A percentile compares a stretch with the other conserved stretches of the same genome.
Conservation (phyloP, 1,140 invertebrate genomes). For the Achroia grisella region DNA sequence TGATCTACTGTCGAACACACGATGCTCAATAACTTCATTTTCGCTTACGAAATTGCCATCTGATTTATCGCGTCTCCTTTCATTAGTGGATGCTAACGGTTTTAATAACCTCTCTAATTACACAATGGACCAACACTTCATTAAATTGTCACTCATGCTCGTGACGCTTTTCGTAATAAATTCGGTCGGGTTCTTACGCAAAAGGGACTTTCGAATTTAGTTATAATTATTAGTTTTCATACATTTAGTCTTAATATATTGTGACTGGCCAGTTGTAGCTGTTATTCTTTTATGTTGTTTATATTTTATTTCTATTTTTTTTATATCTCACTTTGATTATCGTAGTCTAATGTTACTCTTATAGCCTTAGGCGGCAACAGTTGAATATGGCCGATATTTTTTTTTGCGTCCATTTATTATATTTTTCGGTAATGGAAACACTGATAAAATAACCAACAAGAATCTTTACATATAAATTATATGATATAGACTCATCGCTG, state of each 20-base stretch:
- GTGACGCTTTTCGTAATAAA: constrained; percentile 27
- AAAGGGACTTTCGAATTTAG: constrained; percentile 10
- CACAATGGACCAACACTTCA: constrained; percentile 56
- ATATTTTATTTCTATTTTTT: too few relatives aligned
- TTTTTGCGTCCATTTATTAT: too few relatives aligned
- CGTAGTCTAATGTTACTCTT: too few relatives aligned
- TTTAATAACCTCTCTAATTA: constrained; percentile 58
- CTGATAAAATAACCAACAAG: too few relatives aligned
- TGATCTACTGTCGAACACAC: constrained; percentile 14
- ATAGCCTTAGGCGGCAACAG: too few relatives aligned
- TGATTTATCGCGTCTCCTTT: constrained; percentile 36
- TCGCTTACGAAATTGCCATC: constrained; percentile 31
- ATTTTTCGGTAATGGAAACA: too few relatives aligned
- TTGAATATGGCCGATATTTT: too few relatives aligned
- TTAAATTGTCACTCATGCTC: constrained; percentile 61
- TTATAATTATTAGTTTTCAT: constrained; percentile 8
- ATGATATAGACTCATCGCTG: too few relatives aligned
- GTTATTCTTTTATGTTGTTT: too few relatives aligned
- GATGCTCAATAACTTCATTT: constrained; percentile 22
- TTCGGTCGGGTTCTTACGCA: constrained; percentile 14
- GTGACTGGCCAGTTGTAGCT: too few relatives aligned
- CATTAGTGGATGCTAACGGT: constrained; percentile 40
- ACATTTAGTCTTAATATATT: neutral
- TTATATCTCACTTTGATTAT: too few relatives aligned
- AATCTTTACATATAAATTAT: too few relatives aligned